Percentiles rank a stretch among this genome's conserved stretches.
These are phyloP conservation scores for Drosophila quinaria DNA, from an alignment of 2,888 invertebrate species.

Conservation along the genomic window DNA sequence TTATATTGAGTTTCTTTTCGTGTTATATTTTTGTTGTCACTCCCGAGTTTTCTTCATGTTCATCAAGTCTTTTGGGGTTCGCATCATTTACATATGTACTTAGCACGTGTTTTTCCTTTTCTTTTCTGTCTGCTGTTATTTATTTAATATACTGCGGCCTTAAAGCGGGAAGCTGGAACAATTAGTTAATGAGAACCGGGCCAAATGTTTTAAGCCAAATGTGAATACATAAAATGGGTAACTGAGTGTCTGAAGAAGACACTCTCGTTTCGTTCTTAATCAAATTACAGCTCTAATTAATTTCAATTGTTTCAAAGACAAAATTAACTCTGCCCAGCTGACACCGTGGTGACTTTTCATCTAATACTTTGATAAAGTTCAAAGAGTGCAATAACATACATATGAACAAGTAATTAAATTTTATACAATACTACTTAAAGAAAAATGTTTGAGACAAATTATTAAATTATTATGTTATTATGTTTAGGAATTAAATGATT, in stretches of 20 bases:
- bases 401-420: no score
- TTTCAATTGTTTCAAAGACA: constrained; percentile 67
- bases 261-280: constrained; percentile 58
- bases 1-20: constrained; percentile 68
- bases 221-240: constrained; percentile 46
- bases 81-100: constrained; percentile 72
- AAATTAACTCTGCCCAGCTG: constrained; percentile 43
- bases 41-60: constrained; percentile 26
- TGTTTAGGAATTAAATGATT: no score
- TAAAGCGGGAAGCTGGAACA: constrained; percentile 35
- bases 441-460: no score
- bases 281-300: constrained; percentile 78
- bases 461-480: no score
- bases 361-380: neutral
- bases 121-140: constrained; percentile 14
- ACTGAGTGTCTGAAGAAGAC: constrained; percentile 33
- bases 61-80: constrained; percentile 29
- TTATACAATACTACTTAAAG: no score
- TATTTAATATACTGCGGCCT: constrained; percentile 5
- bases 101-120: constrained; percentile 61
- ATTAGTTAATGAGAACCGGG: constrained; percentile 72
- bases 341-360: neutral
- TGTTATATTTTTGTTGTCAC: constrained; percentile 41
- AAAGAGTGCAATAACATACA: no score
- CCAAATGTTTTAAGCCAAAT: constrained; percentile 53